Base-by-base conservation (phyloP, 2,888 invertebrate species). In the Bombylius discolor region DNA sequence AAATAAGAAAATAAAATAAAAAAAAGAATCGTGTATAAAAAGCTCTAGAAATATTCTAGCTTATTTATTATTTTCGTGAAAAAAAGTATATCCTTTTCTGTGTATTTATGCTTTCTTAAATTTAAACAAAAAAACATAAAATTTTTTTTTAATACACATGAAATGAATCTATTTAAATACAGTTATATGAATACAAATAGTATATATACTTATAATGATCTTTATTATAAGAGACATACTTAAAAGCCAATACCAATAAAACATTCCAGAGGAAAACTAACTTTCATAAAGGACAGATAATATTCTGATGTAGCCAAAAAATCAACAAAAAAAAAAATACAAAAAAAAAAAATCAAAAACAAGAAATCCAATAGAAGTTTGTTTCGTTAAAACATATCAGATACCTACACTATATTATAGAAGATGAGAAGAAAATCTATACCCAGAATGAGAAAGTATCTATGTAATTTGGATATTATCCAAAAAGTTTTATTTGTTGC, bases 161-260 rank as follows among this genome's bases (percentile, higher is more conserved):
- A 23, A 23, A 23, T 23, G 23, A 23, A 23, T 23, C 23, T 23
- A 23, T 23, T 23, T 23, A 23, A 23, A 23, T 23, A 23, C 23
- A 23, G 23, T 23, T 23, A 23, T 23, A 23, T 23, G 23, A 23
- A 23, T 23, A 23, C 23, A 23, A 23, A 23, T 2, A 23, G 23
- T 23, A 23, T 23, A 23, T 23, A 23, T 50, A 45, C 46, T 36
- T 13, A 49, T 59, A 63, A 60, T 62, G 63, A 63, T 62, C 60
- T 61, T 63, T 63, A 63, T 42, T 62, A 60, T 62, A 61, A 61
- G 61, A 62, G 59, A 63, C 63, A 61, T 63, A 63, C 63, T 63
- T 62, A 63, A 63, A 63, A 63, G 61, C 62, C 60, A 63, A 63
- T 63, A 61, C 60, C 58, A 61, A 63, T 63, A 63, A 63, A 61